Conservation (phyloP, 2,888 invertebrate species). For the Therioaphis trifolii region DNA sequence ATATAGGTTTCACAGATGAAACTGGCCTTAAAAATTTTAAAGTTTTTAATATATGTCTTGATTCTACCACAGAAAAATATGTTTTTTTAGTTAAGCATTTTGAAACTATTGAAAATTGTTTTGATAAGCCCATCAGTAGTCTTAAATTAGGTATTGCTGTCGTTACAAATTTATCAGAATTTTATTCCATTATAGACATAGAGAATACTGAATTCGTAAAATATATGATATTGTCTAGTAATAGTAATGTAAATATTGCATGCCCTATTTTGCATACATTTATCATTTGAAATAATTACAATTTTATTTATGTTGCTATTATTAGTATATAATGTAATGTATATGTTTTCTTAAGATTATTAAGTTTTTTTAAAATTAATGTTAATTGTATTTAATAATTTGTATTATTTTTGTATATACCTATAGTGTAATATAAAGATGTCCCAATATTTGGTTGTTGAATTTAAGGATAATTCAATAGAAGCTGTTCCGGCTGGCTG, state of each 20-base stretch:
- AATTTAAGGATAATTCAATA: slow-evolving; percentile 5
- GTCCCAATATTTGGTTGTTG: neutral
- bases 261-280: neutral
- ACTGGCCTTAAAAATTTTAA: neutral
- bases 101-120: neutral
- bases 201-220: neutral
- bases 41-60: neutral
- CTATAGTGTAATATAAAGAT: too few relatives aligned
- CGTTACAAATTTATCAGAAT: neutral
- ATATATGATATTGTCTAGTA: slow-evolving; percentile 12
- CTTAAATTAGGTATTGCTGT: slow-evolving; percentile 14
- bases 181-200: too few relatives aligned
- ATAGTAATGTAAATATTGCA: slow-evolving; percentile 10
- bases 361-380: too few relatives aligned
- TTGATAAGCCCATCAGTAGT: too few relatives aligned
- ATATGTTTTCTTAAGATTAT: too few relatives aligned
- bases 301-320: too few relatives aligned
- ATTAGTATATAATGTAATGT: too few relatives aligned
- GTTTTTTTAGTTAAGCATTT: neutral
- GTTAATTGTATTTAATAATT: too few relatives aligned
- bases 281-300: too few relatives aligned
- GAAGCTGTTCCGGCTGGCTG: neutral
- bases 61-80: neutral
- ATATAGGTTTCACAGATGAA: neutral
- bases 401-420: too few relatives aligned